Conservation (phyloP, 2,113 vertebrate genomes). For the Nasalis larvatus region DNA sequence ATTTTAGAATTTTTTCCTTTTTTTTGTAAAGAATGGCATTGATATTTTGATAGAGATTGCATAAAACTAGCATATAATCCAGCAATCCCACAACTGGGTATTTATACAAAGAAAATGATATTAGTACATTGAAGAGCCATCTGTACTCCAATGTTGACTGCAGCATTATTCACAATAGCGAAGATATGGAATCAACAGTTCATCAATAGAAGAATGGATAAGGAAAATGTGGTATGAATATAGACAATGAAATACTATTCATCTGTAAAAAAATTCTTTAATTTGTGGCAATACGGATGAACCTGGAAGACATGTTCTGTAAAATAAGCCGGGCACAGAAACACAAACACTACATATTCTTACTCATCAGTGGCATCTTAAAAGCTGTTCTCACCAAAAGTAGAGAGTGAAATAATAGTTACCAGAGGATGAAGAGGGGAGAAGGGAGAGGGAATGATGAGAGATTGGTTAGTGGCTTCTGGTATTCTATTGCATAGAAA, state of each 20-base stretch:
- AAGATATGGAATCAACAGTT: neutral
- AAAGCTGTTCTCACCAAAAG: neutral
- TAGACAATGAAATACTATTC: neutral
- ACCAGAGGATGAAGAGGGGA: neutral
- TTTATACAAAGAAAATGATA: neutral
- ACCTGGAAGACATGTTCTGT: neutral
- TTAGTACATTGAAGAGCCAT: neutral
- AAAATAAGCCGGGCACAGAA: neutral
- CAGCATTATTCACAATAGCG: neutral
- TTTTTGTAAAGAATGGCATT: neutral
- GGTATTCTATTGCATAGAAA: neutral
- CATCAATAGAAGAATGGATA: neutral
- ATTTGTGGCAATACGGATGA: neutral
- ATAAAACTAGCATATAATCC: neutral
- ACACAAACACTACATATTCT: neutral
- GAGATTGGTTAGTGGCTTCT: neutral
- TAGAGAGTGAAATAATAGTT: neutral
- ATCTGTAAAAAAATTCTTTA: neutral
- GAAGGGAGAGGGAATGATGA: too few species aligned
- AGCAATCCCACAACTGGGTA: neutral
- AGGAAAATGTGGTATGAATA: neutral
- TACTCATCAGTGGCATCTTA: neutral
- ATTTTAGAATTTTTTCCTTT: neutral
- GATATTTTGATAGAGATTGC: neutral
- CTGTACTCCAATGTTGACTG: neutral